Percentiles rank a stretch among this genome's conserved stretches.
These are phyloP conservation scores for Lepetodrilus schrolli DNA, from an alignment of 2,888 invertebrate species.

Conservation along the genomic window DNA sequence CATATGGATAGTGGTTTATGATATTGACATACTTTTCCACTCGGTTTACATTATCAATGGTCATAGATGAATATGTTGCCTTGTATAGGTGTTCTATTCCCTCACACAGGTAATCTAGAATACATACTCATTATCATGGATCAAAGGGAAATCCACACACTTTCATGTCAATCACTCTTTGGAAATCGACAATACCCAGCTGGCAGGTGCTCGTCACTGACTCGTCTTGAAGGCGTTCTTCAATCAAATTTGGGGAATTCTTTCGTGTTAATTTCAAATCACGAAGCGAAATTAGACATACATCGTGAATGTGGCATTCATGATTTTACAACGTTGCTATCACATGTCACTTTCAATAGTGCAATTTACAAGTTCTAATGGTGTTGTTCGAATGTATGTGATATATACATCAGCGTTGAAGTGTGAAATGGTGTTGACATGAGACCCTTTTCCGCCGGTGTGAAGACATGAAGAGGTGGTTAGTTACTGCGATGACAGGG, in stretches of 20 bases:
- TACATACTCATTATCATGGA: neutral
- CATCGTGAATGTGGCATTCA: neutral
- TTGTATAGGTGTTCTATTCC: too few relatives aligned
- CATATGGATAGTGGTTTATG: too few relatives aligned
- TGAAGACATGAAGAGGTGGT: neutral
- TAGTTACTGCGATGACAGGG: neutral
- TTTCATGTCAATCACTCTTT: constrained; percentile 16
- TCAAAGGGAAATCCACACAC: constrained; percentile 9
- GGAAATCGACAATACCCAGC: neutral
- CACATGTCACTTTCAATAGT: constrained; percentile 4
- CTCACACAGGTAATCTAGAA: neutral
- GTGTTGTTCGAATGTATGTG: neutral
- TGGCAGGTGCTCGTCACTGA: neutral
- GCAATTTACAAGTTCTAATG: constrained; percentile 4
- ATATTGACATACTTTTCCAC: too few relatives aligned
- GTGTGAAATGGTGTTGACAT: neutral
- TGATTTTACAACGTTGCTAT: neutral
- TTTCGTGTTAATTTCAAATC: constrained; percentile 14
- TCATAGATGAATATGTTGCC: too few relatives aligned
- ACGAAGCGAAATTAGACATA: constrained; percentile 14
- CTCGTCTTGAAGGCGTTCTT: neutral
- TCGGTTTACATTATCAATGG: too few relatives aligned
- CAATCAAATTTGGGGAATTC: neutral
- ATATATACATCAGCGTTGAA: constrained; percentile 12
- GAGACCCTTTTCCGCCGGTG: neutral